Evolutionary conservation across 2,797 vertebrate species (phyloP).

Genomic region (Adelosebastes latens): DNA sequence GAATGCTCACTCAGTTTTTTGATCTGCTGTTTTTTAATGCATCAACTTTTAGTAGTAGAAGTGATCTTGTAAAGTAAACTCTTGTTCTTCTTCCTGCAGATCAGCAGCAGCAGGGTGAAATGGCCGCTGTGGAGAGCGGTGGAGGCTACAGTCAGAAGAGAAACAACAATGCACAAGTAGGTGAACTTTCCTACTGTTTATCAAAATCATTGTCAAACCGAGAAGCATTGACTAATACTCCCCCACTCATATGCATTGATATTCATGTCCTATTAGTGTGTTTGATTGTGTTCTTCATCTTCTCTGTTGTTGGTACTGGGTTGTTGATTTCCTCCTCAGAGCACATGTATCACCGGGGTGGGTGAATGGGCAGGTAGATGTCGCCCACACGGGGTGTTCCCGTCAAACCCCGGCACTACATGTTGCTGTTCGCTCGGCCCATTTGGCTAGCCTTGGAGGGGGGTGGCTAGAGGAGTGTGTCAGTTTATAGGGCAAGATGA

Average conservation of each 20-base stretch:
- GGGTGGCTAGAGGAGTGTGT: slow-evolving; percentile 79
- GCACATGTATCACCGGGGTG: slow-evolving; percentile 83
- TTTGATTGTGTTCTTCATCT: not conserved
- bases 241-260: not conserved
- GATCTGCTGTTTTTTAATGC: not conserved
- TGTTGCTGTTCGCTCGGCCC: slow-evolving; percentile 77
- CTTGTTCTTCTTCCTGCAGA: slow-evolving; percentile 75
- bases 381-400: slow-evolving; percentile 85
- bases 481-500: slow-evolving; percentile 82
- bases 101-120: slow-evolving; percentile 83
- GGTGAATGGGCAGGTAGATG: slow-evolving; percentile 81
- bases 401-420: slow-evolving; percentile 75
- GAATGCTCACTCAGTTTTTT: not conserved
- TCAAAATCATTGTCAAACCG: not conserved
- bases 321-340: slow-evolving; percentile 79
- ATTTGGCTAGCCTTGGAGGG: slow-evolving; percentile 82
- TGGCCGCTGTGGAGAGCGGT: slow-evolving; percentile 82
- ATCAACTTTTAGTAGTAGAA: not conserved
- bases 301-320: slow-evolving; percentile 10
- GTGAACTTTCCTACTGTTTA: slow-evolving; percentile 25
- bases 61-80: slow-evolving; percentile 62
- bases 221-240: not conserved
- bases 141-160: slow-evolving; percentile 83
- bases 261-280: not conserved
- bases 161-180: slow-evolving; percentile 82